Base-by-base conservation (phyloP, 2,113 vertebrate genomes). In the Phalacrocorax brasilianus region DNA sequence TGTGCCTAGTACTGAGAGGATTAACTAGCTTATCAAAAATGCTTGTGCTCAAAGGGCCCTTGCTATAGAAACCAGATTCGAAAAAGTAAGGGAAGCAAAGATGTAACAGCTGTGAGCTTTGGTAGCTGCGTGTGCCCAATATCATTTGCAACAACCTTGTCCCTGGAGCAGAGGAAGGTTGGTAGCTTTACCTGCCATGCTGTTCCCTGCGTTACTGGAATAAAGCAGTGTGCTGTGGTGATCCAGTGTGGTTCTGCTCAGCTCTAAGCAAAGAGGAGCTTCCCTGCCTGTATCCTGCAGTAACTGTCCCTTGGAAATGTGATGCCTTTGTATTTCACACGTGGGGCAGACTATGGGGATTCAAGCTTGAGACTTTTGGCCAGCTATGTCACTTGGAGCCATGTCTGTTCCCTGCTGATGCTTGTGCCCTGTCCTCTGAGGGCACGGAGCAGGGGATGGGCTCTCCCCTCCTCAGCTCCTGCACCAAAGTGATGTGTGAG, bases 11-110 rank as follows among this genome's bases (percentile, higher is more conserved):
- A 47, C 30, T 92, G 76, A 16, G 5, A 68, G 68, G 80, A 93
- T 83, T 92, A 93, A 80, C 38, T 50, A 76, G 20, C 55, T 78
- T n/a, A 27, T 76, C 77, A 83, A 38, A 94, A 97, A 52, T 19
- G 14, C 22, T 22, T 20, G 11, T 50, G 59, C 66, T 82, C 26
- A 8, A 8, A 68, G 30, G 27, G 45, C 32, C 7, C 32, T 66
- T 40, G 42, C 68, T 81, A 9, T 21, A 42, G 55, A 82, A 94
- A 63, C 12, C 28, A 44, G 72, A 9, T 59, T 76, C 62, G 50
- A 75, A 85, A 78, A 42, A 55, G 16, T 2, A 22, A 18, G 11
- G 70, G 58, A 75, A 72, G 17, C 0, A 3, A 76, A 35, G 47
- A 32, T 33, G 8, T 15, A 42, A 19, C 9, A 82, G 61, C 56